Evolutionary conservation across 2,113 vertebrate genomes (phyloP).

Genomic region (Lagenorhynchus albirostris): DNA sequence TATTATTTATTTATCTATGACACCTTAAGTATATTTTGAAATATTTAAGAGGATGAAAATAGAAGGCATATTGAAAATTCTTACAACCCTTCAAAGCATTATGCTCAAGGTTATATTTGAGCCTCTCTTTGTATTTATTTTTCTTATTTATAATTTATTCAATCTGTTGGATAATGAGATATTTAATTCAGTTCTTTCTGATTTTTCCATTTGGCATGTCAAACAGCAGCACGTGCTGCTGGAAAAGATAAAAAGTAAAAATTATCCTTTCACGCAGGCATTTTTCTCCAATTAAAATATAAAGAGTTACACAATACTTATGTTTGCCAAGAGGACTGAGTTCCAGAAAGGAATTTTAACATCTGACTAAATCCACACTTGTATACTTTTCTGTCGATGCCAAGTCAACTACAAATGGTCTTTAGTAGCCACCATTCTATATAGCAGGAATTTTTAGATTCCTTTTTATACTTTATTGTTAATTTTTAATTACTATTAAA

Average conservation of each 20-base stretch:
- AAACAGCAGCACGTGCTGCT: not conserved
- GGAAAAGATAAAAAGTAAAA: constrained; percentile 10
- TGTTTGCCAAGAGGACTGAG: not conserved
- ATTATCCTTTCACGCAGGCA: not conserved
- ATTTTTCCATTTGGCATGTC: constrained; percentile 7
- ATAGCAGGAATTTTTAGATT: not conserved
- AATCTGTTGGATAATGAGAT: not conserved
- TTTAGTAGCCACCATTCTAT: not conserved
- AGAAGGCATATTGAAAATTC: not conserved
- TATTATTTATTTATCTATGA: not conserved
- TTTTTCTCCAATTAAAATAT: not conserved
- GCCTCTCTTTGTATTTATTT: not conserved
- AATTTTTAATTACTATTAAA: not conserved
- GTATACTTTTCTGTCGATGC: not conserved
- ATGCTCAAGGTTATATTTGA: constrained; percentile 16
- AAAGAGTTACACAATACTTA: not conserved
- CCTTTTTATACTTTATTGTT: not conserved
- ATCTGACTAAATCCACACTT: not conserved
- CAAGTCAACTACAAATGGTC: not conserved
- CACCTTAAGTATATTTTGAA: constrained; percentile 17
- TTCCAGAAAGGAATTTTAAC: constrained; percentile 20
- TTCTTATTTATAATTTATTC: constrained; percentile 35
- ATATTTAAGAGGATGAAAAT: constrained; percentile 39
- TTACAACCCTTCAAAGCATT: not conserved
- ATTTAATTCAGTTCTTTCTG: not conserved